phyloP scores from a whole-genome alignment of 2,113 vertebrate genomes.

The Otis tarda region DNA sequence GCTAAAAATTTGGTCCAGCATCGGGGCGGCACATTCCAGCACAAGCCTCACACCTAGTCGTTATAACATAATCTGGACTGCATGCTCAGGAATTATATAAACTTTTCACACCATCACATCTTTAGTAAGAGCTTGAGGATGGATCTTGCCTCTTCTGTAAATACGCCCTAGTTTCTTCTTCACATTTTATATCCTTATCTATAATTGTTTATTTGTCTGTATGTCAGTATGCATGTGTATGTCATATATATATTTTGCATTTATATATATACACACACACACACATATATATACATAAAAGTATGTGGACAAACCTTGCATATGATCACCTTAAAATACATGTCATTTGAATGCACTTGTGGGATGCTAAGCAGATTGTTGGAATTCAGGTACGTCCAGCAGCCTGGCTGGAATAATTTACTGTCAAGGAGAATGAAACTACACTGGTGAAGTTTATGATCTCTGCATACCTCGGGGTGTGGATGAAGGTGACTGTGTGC shows the following conservation, averaged over 20 bases:
- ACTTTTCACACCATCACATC: rapidly evolving
- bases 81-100: background rate
- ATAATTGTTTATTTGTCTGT: background rate
- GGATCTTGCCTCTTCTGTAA: background rate
- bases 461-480: background rate
- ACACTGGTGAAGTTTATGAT: background rate
- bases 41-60: background rate
- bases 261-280: no score
- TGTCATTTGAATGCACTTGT: background rate
- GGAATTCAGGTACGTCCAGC: background rate
- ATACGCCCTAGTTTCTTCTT: background rate
- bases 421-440: background rate
- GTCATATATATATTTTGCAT: background rate
- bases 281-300: background rate
- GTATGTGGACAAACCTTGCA: rapidly evolving
- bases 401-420: background rate
- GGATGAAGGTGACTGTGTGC: background rate
- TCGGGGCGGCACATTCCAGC: background rate
- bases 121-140: background rate
- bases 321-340: background rate
- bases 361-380: background rate
- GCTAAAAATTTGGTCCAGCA: background rate
- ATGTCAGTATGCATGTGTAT: background rate
- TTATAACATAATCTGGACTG: background rate
- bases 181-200: background rate